Conservation (phyloP, 2,113 vertebrate genomes). For the Phalacrocorax pelagicus region DNA sequence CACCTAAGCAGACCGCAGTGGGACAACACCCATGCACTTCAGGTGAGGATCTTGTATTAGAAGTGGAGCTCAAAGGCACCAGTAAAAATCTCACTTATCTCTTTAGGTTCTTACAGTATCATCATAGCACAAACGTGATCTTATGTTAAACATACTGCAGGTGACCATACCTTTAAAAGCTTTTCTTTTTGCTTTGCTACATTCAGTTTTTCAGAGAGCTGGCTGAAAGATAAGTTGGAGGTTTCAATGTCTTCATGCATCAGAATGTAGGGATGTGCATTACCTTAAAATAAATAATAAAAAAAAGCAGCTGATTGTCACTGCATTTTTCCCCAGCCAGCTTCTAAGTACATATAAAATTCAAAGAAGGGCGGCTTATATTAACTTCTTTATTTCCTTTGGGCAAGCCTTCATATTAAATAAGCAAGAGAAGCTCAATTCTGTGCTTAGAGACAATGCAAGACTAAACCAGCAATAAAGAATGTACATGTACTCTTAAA, state of each 20-base stretch:
- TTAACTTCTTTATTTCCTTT: background rate
- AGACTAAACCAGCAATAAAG: background rate
- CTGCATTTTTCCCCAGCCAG: background rate
- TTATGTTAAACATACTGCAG: background rate
- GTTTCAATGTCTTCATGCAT: conserved; percentile 71
- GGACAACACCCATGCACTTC: background rate
- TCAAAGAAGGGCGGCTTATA: background rate
- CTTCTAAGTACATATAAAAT: background rate
- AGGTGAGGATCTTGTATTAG: background rate
- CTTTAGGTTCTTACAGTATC: background rate
- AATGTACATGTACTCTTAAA: background rate
- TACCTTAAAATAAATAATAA: conserved; percentile 71
- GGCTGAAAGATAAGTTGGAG: conserved; percentile 62
- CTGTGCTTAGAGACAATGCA: background rate
- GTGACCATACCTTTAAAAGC: conserved; percentile 71
- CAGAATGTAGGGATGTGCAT: conserved; percentile 30
- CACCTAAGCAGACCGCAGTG: background rate
- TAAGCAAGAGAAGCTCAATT: background rate
- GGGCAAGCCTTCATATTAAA: background rate
- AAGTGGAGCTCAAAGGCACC: background rate
- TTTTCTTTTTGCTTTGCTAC: conserved; percentile 71
- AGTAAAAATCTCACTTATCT: background rate
- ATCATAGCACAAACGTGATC: background rate
- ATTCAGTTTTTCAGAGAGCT: conserved; percentile 73
- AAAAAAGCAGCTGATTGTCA: conserved; percentile 23